phyloP scores from a whole-genome alignment of 2,888 invertebrate species.

The Ganaspis brasiliensis region DNA sequence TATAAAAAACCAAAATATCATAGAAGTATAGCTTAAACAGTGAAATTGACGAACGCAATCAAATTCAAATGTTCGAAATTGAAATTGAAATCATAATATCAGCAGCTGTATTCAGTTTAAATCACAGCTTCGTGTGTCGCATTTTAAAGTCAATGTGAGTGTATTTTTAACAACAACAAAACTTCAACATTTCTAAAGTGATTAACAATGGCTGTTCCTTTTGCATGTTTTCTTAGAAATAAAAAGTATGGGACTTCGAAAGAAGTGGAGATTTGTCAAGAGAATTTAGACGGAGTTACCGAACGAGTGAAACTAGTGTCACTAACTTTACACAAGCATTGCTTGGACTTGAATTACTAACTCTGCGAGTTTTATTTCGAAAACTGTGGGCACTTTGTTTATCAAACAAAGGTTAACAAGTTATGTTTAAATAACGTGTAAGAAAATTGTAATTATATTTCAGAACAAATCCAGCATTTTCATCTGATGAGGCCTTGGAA shows the following conservation, averaged over 20 bases:
- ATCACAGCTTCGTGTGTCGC: slow-evolving; percentile 22
- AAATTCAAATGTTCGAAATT: slow-evolving; percentile 3
- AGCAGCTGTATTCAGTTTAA: slow-evolving; percentile 26
- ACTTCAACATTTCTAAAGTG: not conserved
- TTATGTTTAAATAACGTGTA: slow-evolving; percentile 19
- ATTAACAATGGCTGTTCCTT: slow-evolving; percentile 25
- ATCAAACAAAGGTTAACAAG: not conserved
- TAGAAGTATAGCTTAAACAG: no score
- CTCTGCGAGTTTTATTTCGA: slow-evolving; percentile 1
- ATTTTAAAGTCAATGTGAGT: slow-evolving; percentile 5
- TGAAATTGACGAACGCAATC: not conserved
- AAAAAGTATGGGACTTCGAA: slow-evolving; percentile 37
- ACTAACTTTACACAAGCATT: slow-evolving; percentile 29
- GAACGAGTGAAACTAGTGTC: slow-evolving; percentile 14
- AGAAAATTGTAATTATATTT: slow-evolving; percentile 60
- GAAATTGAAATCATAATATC: not conserved
- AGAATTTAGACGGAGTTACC: slow-evolving; percentile 1
- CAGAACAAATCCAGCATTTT: slow-evolving; percentile 76
- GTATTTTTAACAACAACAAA: not conserved
- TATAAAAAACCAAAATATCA: no score
- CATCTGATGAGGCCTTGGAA: slow-evolving; percentile 69
- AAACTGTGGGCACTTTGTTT: not conserved
- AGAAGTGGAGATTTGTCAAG: slow-evolving; percentile 26
- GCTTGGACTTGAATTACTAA: slow-evolving; percentile 16
- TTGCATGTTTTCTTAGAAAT: slow-evolving; percentile 28